phyloP scores from a whole-genome alignment of 2,113 vertebrate genomes.

The Lichenostomus cassidix region DNA sequence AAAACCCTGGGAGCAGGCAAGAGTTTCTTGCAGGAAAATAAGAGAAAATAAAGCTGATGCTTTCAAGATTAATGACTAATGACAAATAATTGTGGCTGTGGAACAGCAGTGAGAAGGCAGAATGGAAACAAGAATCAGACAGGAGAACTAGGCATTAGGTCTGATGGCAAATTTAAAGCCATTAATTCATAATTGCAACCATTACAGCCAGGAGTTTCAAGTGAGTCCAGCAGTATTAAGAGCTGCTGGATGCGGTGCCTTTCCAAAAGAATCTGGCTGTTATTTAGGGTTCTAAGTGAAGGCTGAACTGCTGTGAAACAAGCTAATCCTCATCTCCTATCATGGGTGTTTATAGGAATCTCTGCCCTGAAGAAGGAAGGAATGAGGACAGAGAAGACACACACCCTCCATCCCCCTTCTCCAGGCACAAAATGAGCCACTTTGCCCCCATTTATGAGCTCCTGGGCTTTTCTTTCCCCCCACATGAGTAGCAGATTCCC shows the following conservation, averaged over 20 bases:
- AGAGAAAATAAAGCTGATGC: neutral
- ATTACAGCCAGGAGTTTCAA: slow-evolving; percentile 41
- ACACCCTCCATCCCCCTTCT: fast-evolving
- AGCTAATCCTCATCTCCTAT: neutral
- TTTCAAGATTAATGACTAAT: slow-evolving; percentile 63
- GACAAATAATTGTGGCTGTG: slow-evolving; percentile 56
- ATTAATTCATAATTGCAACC: slow-evolving; percentile 54
- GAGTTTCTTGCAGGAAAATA: neutral
- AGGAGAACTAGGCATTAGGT: slow-evolving; percentile 35
- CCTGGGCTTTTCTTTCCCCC: neutral
- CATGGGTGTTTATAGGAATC: neutral
- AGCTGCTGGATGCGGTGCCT: neutral
- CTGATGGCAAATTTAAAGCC: slow-evolving; percentile 42
- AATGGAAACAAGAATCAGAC: slow-evolving; percentile 38
- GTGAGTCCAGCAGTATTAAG: neutral
- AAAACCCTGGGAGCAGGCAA: slow-evolving; percentile 6
- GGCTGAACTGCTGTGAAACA: neutral
- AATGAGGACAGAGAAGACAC: neutral
- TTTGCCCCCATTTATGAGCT: neutral
- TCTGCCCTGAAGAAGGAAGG: neutral
- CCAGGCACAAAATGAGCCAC: neutral
- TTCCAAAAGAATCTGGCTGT: neutral
- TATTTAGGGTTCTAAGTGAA: neutral
- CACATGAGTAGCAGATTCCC: fast-evolving
- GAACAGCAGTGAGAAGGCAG: neutral